These are phyloP conservation scores for Athalia rosae DNA, from an alignment of 2,888 invertebrate genomes.

Conservation along the genomic window DNA sequence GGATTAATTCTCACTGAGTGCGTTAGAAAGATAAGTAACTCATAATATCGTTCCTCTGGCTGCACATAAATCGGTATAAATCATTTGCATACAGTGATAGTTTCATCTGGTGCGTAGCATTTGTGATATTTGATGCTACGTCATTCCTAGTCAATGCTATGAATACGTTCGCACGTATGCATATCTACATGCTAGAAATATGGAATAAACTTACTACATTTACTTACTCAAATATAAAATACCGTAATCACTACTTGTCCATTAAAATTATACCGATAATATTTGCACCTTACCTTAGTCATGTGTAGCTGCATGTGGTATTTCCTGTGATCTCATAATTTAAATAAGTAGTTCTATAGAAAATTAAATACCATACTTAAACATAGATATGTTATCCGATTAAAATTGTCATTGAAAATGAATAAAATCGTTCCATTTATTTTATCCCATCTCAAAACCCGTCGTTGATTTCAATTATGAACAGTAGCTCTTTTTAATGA, in stretches of 20 bases:
- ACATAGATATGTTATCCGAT: conserved; percentile 4
- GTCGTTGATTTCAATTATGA: too few relatives aligned
- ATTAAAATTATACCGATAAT: conserved; percentile 9
- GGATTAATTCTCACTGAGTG: neutral
- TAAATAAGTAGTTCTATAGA: conserved; percentile 39
- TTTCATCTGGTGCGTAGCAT: neutral
- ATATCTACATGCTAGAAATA: neutral
- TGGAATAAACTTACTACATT: too few relatives aligned
- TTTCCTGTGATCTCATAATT: conserved; percentile 46
- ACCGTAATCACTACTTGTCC: neutral
- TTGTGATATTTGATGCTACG: conserved; percentile 14
- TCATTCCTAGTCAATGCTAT: conserved; percentile 19
- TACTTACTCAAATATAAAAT: too few relatives aligned
- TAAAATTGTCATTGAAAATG: conserved; percentile 30
- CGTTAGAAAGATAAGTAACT: conserved; percentile 2
- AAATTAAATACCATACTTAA: conserved; percentile 2
- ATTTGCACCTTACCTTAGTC: conserved; percentile 22
- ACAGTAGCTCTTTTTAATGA: too few relatives aligned
- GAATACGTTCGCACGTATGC: neutral
- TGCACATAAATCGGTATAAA: conserved; percentile 15
- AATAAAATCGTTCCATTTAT: neutral
- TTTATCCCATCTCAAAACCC: neutral
- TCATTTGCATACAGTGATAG: neutral
- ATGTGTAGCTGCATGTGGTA: conserved; percentile 37
- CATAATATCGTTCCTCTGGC: conserved; percentile 20